Evolutionary conservation across 2,113 vertebrate species (phyloP), one percentile per base, ranked within the genome.

Genomic region (Leptodactylus fuscus): DNA sequence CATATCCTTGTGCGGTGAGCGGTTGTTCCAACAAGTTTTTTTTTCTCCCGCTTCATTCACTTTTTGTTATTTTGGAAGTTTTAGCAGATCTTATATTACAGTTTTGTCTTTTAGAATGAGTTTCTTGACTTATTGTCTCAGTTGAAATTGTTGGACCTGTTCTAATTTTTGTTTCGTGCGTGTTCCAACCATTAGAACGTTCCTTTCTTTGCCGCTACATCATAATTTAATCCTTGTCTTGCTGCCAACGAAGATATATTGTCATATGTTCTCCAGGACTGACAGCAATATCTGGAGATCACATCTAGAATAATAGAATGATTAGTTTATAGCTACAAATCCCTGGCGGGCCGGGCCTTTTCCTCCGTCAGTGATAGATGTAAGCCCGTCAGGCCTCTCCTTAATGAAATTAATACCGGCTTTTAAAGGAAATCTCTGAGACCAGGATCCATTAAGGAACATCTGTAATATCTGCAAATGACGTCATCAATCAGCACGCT

Each of bases 321-420:
- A 75, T 75, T 48, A 15, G 71, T 48, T 75, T 48, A 48, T 75
- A 44, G 71, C 44, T 49, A 15, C 22, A 12, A 41, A 27, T 74
- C n/a, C 12, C 41, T 48, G 41, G 41, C 70, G 6, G 67, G 6
- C 32, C 3, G 67, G 32, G 18, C 2, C 67, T 29, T 29, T 41
- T 48, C 38, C 73, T 34, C 48, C 46, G 0, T 32, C 73, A 20
- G 34, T 22, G 65, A 51, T 51, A 24, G 4, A 48, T 32, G 4
- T 10, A 9, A 76, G 24, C 27, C 11, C 48, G 32, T 49, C 71
- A 48, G n/a, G 44, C 11, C 71, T 15, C 8, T 51, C 73, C 24
- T 18, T 76, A 48, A 76, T 51, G 46, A 76, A 76, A 76, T 16
- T 49, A 76, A 76, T 76, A 76, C 46, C 24, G 22, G 73, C 73